Conservation (phyloP, 2,113 vertebrate species). For the Turnix velox region DNA sequence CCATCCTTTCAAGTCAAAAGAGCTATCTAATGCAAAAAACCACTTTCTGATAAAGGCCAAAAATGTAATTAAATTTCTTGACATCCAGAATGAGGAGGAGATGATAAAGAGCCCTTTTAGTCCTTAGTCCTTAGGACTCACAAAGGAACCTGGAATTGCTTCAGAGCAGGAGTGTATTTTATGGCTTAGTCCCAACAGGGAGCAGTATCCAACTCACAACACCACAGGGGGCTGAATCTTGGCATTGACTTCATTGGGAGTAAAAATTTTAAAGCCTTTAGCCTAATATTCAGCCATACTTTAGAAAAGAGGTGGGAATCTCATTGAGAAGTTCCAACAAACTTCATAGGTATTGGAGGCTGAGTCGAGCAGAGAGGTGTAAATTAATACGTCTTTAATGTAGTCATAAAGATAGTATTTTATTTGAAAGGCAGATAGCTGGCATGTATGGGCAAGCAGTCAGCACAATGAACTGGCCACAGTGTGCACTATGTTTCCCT, state of each 20-base stretch:
- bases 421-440: background rate
- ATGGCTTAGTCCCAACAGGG: background rate
- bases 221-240: background rate
- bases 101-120: conserved; percentile 11
- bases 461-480: background rate
- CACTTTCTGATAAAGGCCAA: background rate
- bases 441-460: background rate
- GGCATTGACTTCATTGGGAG: background rate
- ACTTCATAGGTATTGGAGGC: background rate
- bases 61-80: conserved; percentile 30
- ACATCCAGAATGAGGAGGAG: background rate
- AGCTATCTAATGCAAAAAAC: background rate
- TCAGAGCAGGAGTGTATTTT: background rate
- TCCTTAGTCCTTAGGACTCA: background rate
- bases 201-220: rapidly evolving
- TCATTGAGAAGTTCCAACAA: background rate
- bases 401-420: background rate
- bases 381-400: background rate
- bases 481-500: rapidly evolving
- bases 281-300: background rate
- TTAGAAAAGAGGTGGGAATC: background rate
- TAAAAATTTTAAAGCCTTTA: background rate
- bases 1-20: background rate
- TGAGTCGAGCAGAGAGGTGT: background rate
- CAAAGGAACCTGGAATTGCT: background rate